A percentile compares a stretch with the other conserved stretches of the same genome.
These are phyloP conservation scores for Ctenoplectra terminalis DNA, from an alignment of 1,140 invertebrate genomes.

Conservation along the genomic window DNA sequence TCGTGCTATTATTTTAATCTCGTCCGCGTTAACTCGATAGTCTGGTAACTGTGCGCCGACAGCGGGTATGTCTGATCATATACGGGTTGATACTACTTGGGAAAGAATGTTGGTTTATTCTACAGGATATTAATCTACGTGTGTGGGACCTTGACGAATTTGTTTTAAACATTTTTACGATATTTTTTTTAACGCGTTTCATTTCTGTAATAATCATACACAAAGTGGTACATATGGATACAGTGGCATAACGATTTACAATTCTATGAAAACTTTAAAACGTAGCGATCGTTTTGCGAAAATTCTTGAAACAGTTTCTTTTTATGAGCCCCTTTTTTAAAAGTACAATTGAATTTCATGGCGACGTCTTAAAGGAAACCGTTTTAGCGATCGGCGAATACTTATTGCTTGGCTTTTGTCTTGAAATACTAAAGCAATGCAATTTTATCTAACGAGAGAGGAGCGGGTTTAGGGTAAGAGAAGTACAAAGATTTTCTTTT, in stretches of 20 bases:
- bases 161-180: not conserved
- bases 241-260: not conserved
- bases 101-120: not conserved
- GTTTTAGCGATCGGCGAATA: not conserved
- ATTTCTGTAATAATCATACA: not conserved
- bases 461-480: not conserved
- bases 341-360: not conserved
- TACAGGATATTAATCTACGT: not conserved
- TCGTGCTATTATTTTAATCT: not conserved
- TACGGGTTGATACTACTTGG: not conserved
- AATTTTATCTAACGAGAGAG: constrained; percentile 7
- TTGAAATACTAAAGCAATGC: constrained; percentile 1
- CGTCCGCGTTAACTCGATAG: not conserved
- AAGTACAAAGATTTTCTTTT: not conserved
- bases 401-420: not conserved
- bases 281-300: not conserved
- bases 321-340: not conserved
- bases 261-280: not conserved
- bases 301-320: constrained; percentile 7
- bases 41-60: not conserved
- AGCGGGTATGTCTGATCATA: not conserved
- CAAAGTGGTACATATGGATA: not conserved
- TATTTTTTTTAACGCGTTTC: not conserved
- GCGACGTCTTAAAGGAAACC: not conserved
- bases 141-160: not conserved